Base-by-base conservation (phyloP, 2,113 vertebrate genomes). In the Siniperca knerii region DNA sequence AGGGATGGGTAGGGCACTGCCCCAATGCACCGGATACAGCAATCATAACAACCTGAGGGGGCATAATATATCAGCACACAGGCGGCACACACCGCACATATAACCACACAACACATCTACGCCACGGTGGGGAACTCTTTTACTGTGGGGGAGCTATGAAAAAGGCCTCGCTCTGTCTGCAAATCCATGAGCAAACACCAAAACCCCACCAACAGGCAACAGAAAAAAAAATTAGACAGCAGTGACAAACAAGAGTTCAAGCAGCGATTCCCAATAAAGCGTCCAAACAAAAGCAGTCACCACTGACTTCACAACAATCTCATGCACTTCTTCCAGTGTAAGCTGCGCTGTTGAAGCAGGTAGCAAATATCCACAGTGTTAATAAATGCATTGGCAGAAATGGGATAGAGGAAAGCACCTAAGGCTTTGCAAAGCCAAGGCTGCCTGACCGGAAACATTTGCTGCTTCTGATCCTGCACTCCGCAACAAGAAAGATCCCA, bases 1-100 rank as follows among this genome's bases (percentile, higher is more conserved):
- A 99, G 93, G 0, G 98, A 99, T 66, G 97, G 96, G 91, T 98
- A 98, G 85, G 98, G 98, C 87, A 99, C 97, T 70, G 98, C 98
- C 61, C 98, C 96, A 79, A 99, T 96, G 93, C 98, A 99, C 90
- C 97, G 97, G 90, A 98, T 95, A 94, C 98, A 99, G 95, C 97
- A 98, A 95, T 99, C 98, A 81, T 98, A 97, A 92, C 98, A 97
- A 95, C 98, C 98, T 99, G 95, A 77, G 92, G 95, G 95, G 89
- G 95, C 93, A 95, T 93, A 95, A 95, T 94, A 96, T 78, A 96
- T 95, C 88, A 96, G 93, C 94, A 95, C 87, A 92, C 92, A 94
- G 88, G 95, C 94, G 90, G 94, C 95, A 94, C 95, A 96, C 86
- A 95, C 89, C 91, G 94, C 95, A 94, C 95, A 96, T 84, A 96